Conservation (phyloP, 2,888 invertebrate genomes). For the Dryobota labecula region DNA sequence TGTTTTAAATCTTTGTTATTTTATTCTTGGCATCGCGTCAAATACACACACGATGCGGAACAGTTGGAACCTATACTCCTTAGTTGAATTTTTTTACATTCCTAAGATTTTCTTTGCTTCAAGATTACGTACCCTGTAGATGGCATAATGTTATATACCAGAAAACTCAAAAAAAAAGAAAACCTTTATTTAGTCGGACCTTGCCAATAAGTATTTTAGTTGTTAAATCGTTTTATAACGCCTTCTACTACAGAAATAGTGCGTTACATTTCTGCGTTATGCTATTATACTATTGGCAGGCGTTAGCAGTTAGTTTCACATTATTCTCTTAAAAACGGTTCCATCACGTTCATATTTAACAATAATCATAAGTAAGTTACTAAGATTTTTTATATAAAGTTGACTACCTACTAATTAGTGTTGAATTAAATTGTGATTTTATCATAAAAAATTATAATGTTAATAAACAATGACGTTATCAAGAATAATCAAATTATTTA, state of each 20-base stretch:
- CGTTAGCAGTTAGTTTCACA: not conserved
- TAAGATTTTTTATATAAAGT: not conserved
- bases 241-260: not conserved
- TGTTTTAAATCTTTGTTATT: slow-evolving; percentile 52
- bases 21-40: slow-evolving; percentile 59
- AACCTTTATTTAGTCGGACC: not conserved
- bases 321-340: not conserved
- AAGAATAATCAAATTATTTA: not conserved
- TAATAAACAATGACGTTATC: not conserved
- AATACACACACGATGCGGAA: slow-evolving; percentile 17
- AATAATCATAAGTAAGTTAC: not conserved
- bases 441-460: not conserved
- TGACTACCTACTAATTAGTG: not conserved
- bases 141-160: no score
- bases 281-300: slow-evolving; percentile 15
- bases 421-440: not conserved
- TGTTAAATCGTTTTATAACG: not conserved
- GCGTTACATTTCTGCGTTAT: slow-evolving; percentile 6
- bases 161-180: not conserved
- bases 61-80: not conserved
- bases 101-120: not conserved
- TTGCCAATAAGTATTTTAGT: not conserved
- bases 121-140: not conserved
- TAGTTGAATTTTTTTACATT: not conserved
- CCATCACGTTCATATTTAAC: not conserved